These are phyloP conservation scores for Rhinichthys klamathensis DNA, from an alignment of 2,113 vertebrate species.

Conservation along the genomic window DNA sequence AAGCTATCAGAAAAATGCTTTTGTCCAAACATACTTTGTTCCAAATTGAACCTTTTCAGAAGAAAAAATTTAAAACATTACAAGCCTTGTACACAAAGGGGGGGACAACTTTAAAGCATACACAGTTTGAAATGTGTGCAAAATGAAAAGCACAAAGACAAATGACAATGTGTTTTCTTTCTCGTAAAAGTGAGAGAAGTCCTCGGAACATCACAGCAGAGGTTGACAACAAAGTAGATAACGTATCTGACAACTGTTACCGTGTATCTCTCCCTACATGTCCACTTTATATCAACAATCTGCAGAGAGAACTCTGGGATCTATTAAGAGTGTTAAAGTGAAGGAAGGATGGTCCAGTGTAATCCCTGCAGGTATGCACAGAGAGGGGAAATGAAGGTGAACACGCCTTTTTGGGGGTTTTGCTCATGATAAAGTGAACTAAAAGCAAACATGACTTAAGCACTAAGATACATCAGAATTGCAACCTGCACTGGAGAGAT, in stretches of 20 bases:
- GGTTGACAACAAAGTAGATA: neutral
- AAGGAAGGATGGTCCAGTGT: neutral
- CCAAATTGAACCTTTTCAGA: constrained; percentile 17
- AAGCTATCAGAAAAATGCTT: neutral
- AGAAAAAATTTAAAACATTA: neutral
- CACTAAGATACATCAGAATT: constrained; percentile 23
- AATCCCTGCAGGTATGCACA: constrained; percentile 37
- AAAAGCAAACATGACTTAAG: constrained; percentile 37
- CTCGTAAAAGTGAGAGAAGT: neutral
- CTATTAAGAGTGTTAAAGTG: neutral
- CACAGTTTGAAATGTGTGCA: neutral
- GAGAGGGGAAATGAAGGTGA: neutral
- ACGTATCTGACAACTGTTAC: neutral
- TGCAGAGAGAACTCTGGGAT: constrained; percentile 25
- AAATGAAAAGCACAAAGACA: neutral
- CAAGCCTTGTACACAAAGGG: neutral
- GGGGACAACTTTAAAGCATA: neutral
- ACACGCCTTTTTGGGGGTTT: constrained; percentile 22
- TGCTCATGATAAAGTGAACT: neutral
- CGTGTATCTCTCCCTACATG: neutral
- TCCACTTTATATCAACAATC: neutral
- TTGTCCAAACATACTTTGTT: constrained; percentile 4
- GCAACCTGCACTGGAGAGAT: constrained; percentile 13
- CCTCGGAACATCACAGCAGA: neutral
- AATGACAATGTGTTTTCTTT: neutral